These are phyloP conservation scores for Cantharis nigra DNA, from an alignment of 2,888 invertebrate species.

Conservation along the genomic window DNA sequence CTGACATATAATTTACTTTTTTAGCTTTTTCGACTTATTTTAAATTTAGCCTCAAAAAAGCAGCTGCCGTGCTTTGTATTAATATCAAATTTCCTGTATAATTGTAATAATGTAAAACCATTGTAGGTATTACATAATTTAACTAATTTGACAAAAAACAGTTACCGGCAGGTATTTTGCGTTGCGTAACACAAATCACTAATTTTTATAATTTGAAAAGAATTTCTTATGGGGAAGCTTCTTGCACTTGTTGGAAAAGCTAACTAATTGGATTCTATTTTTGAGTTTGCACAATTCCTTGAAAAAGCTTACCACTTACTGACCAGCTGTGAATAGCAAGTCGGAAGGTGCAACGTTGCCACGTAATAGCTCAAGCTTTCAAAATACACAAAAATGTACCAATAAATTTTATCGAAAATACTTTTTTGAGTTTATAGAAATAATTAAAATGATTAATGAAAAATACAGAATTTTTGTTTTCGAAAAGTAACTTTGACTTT, in stretches of 20 bases:
- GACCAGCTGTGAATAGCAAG: background rate
- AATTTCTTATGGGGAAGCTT: no score
- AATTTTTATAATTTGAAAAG: background rate
- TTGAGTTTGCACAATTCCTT: background rate
- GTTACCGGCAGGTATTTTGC: background rate
- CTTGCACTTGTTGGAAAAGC: background rate
- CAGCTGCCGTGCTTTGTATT: slow-evolving; percentile 1
- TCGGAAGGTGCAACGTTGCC: background rate
- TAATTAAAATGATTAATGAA: background rate
- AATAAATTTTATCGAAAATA: background rate
- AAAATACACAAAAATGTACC: background rate
- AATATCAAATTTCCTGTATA: slow-evolving; percentile 2
- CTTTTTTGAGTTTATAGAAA: background rate
- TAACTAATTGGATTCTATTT: background rate
- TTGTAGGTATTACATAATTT: background rate
- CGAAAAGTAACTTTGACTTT: slow-evolving; percentile 8
- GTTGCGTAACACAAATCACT: background rate
- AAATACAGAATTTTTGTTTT: background rate
- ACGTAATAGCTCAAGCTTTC: background rate
- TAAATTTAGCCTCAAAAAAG: background rate
- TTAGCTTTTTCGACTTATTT: background rate
- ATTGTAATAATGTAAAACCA: background rate
- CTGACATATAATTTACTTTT: background rate
- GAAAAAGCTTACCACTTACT: background rate
- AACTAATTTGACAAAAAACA: background rate